These are phyloP conservation scores for Rhynchotus rufescens DNA, from an alignment of 2,797 vertebrate genomes.

Conservation along the genomic window DNA sequence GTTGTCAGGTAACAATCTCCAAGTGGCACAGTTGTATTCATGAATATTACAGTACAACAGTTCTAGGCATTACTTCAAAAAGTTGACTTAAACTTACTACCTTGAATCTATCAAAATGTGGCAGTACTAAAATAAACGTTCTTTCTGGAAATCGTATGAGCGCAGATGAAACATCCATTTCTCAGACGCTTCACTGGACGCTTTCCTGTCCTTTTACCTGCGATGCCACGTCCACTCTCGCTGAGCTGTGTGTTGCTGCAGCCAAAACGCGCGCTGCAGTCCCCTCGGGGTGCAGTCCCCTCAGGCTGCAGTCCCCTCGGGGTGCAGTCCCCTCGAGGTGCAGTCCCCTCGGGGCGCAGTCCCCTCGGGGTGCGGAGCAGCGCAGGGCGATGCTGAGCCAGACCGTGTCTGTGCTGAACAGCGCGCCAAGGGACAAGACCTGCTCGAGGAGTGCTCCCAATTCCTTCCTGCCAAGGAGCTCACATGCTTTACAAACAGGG, in stretches of 20 bases:
- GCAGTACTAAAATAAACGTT: neutral
- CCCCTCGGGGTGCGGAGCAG: no score
- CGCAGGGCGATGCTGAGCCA: rapidly evolving
- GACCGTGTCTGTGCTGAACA: neutral
- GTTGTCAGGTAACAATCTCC: neutral
- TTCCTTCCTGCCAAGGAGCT: neutral
- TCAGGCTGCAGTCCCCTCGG: no score
- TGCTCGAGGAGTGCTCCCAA: neutral
- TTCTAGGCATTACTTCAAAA: neutral
- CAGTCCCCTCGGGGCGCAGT: no score
- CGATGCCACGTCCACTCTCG: neutral
- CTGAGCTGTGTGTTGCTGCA: neutral
- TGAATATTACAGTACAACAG: neutral
- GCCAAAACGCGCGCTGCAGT: neutral
- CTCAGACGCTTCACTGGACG: neutral
- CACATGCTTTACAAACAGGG: neutral
- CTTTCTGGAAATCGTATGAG: neutral
- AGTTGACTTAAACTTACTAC: neutral
- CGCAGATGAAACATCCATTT: neutral
- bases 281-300: no score
- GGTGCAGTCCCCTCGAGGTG: no score
- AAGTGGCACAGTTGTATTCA: neutral
- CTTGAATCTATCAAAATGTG: neutral
- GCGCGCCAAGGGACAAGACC: neutral
- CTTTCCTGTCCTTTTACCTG: neutral